Conservation (phyloP, 2,113 vertebrate species). For the Chamaetylas fuelleborni region DNA sequence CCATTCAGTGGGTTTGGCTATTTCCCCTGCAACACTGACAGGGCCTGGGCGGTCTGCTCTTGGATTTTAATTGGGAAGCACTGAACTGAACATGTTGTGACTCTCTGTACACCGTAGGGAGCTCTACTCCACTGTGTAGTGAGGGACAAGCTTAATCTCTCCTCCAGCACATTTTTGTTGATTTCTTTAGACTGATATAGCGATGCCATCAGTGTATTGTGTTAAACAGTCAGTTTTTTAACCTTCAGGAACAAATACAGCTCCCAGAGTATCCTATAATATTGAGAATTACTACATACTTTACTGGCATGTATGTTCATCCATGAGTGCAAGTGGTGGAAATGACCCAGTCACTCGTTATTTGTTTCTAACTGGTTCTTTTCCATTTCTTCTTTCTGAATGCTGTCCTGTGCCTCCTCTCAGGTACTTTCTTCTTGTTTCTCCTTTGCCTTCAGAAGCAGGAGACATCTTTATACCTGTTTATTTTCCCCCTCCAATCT, state of each 20-base stretch:
- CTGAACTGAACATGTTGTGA: neutral
- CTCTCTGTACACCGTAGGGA: neutral
- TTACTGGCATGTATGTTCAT: neutral
- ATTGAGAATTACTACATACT: neutral
- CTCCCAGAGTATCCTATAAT: neutral
- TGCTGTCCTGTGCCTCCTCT: neutral
- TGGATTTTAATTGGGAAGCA: neutral
- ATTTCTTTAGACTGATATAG: neutral
- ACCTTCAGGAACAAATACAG: neutral
- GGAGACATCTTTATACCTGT: neutral
- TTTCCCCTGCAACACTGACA: neutral
- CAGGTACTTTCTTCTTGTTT: neutral
- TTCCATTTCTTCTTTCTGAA: neutral
- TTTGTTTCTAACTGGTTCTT: neutral
- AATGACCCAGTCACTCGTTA: neutral
- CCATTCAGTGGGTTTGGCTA: neutral
- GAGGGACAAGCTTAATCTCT: neutral
- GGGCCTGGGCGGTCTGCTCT: neutral
- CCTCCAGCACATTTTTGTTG: neutral
- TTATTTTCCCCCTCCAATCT: neutral
- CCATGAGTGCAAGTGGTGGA: neutral
- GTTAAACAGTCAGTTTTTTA: neutral
- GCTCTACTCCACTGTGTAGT: neutral
- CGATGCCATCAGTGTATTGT: accelerated
- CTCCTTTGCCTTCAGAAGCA: neutral